Evolutionary conservation across 2,888 invertebrate species (phyloP).

Genomic region (Conops quadrifasciatus): DNA sequence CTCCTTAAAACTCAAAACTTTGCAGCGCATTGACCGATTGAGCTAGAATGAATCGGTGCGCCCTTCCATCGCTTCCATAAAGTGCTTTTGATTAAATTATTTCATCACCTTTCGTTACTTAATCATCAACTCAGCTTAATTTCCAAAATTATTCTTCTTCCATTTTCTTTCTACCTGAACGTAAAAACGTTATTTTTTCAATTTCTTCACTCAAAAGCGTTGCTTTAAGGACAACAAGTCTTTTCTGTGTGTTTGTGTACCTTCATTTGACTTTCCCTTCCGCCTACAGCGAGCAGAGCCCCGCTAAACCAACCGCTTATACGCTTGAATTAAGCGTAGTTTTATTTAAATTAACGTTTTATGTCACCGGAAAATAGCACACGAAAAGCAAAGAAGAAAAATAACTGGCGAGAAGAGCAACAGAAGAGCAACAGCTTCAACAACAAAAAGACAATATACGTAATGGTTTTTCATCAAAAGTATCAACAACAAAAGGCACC

Average conservation of each 20-base stretch:
- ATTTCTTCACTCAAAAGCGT: neutral
- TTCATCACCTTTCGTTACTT: too few species aligned
- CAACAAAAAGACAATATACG: slow-evolving; percentile 7
- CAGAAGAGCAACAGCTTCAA: neutral
- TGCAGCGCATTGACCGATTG: too few species aligned
- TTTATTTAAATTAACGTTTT: slow-evolving; percentile 30
- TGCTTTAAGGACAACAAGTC: neutral
- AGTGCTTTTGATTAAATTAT: too few species aligned
- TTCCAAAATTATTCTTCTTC: too few species aligned
- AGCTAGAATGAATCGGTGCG: too few species aligned
- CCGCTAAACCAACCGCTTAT: slow-evolving; percentile 24
- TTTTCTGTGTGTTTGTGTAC: neutral
- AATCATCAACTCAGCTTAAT: too few species aligned
- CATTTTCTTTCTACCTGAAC: too few species aligned
- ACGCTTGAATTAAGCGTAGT: slow-evolving; percentile 24
- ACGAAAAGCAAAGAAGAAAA: slow-evolving; percentile 2
- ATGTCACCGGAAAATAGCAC: slow-evolving; percentile 11
- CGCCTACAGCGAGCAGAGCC: neutral
- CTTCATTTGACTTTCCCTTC: neutral
- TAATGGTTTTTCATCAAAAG: slow-evolving; percentile 2
- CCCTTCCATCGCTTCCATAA: too few species aligned
- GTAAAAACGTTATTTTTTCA: too few species aligned
- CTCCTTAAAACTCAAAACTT: too few species aligned
- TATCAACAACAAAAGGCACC: slow-evolving; percentile 11
- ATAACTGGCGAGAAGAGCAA: neutral